phyloP scores from a whole-genome alignment of 2,113 vertebrate genomes.

The Rhadina sibilatrix region DNA sequence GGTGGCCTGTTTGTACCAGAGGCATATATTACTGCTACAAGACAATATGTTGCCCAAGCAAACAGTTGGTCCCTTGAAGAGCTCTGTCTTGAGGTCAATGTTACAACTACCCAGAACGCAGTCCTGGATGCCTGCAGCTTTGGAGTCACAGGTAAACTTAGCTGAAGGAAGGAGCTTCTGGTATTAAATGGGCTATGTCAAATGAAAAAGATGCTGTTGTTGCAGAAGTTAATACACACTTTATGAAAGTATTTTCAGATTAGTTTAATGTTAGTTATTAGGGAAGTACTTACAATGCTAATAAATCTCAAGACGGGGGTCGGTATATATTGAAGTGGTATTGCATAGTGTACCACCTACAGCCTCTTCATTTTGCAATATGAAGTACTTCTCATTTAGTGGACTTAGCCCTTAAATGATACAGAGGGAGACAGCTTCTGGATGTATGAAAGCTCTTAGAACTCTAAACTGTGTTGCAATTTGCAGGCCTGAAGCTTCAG shows the following conservation, averaged over 20 bases:
- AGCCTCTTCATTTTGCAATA: not conserved
- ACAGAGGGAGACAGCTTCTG: not conserved
- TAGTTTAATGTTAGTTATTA: not conserved
- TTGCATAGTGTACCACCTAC: not conserved
- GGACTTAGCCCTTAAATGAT: not conserved
- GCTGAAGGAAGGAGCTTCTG: not conserved
- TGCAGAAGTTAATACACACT: not conserved
- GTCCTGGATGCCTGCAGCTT: conserved; percentile 95
- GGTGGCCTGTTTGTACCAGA: conserved; percentile 96
- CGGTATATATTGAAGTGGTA: not conserved
- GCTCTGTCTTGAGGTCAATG: conserved; percentile 92
- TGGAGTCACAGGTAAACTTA: conserved; percentile 88
- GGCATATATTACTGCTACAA: conserved; percentile 96
- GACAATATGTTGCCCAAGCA: conserved; percentile 95
- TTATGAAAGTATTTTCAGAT: not conserved
- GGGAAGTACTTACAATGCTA: not conserved
- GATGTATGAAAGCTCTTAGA: not conserved
- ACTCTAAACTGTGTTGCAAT: not conserved
- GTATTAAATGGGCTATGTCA: not conserved
- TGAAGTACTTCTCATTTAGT: not conserved
- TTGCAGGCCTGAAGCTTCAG: conserved; percentile 88
- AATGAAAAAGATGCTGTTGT: not conserved
- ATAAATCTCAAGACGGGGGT: not conserved
- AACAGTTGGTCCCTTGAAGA: conserved; percentile 99
- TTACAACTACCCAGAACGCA: conserved; percentile 85